These are phyloP conservation scores for Tetramorium bicarinatum DNA, from an alignment of 2,888 invertebrate genomes.

Conservation along the genomic window DNA sequence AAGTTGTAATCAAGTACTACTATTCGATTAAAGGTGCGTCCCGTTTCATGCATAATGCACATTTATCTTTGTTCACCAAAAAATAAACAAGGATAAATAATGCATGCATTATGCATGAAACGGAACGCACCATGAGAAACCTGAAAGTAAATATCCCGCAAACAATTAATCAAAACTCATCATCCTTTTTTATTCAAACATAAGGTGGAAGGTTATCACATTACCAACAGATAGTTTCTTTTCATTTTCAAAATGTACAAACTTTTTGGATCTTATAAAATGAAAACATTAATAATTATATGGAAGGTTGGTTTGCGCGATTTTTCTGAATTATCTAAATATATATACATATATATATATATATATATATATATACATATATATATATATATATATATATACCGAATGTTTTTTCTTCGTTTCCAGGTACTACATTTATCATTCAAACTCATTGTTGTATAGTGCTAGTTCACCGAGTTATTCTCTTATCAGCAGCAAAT, in stretches of 20 bases:
- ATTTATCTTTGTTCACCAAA: too few relatives aligned
- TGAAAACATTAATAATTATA: conserved; percentile 40
- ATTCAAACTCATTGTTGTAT: conserved; percentile 53
- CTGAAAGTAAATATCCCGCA: neutral
- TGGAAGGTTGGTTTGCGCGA: conserved; percentile 53
- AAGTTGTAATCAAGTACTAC: neutral
- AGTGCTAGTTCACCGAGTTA: conserved; percentile 30
- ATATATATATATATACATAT: conserved; percentile 49
- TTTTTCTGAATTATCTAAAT: conserved; percentile 65
- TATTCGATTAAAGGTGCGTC: conserved; percentile 6
- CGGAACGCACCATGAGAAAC: neutral
- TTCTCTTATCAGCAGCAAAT: conserved; percentile 51
- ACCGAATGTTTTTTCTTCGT: conserved; percentile 51
- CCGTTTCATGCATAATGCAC: too few relatives aligned
- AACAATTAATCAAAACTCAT: conserved; percentile 4
- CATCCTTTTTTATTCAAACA: conserved; percentile 6
- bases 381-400: conserved; percentile 5
- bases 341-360: conserved; percentile 1
- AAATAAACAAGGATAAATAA: too few relatives aligned
- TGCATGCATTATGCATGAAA: too few relatives aligned
- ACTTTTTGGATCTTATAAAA: conserved; percentile 26
- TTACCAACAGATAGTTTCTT: conserved; percentile 16
- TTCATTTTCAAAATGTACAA: conserved; percentile 27
- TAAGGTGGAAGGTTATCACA: conserved; percentile 35
- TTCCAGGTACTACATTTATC: conserved; percentile 71